Base-by-base conservation (phyloP, 2,113 vertebrate species). In the Cyanoderma ruficeps region DNA sequence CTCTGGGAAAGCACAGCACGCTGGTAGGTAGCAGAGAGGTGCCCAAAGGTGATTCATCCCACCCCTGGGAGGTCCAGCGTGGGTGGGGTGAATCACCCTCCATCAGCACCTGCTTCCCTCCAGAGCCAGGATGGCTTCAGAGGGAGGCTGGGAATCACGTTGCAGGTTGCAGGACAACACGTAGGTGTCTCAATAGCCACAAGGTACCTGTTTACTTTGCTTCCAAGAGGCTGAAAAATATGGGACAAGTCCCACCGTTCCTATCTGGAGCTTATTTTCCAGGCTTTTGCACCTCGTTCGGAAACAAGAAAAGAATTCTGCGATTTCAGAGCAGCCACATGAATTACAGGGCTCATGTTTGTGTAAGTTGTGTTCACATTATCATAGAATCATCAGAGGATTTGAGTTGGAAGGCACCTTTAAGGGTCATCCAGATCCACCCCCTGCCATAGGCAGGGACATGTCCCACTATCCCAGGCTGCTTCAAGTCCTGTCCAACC, bases 41-140 rank as follows among this genome's bases (percentile, higher is more conserved):
- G 88, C 75, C 1, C 5, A 22, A 53, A 74, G 22, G 63, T 93
- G 90, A 94, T 35, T 94, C 95, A 94, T 85, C 55, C 70, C 85
- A 76, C 14, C 67, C 85, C 65, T 92, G 95, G 96, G 92, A 95
- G 91, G 95, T 87, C 96, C 81, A 50, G 65, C 8, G 70, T 95
- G 5, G 96, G 93, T 80, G 93, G 71, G 42, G 31, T 94, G 96
- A 94, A 46, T 94, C 94, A 92, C 59, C 23, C 19, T 70, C 49
- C 71, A 13, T 4, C 83, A 72, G 49, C 7, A 49, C 28, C 78
- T 72, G 65, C 77, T 60, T 81, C 89, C 42, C 33, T 91, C 68
- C 55, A 41, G 46, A 87, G 80, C 68, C 60, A 64, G 49, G 44
- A 7, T 0, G 6, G 70, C 75, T 78, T 52, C 72, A 55, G 77